phyloP scores from a whole-genome alignment of 30 jellyfish, hydroid and myxozoan genomes.

The Rhopilema esculentum region DNA sequence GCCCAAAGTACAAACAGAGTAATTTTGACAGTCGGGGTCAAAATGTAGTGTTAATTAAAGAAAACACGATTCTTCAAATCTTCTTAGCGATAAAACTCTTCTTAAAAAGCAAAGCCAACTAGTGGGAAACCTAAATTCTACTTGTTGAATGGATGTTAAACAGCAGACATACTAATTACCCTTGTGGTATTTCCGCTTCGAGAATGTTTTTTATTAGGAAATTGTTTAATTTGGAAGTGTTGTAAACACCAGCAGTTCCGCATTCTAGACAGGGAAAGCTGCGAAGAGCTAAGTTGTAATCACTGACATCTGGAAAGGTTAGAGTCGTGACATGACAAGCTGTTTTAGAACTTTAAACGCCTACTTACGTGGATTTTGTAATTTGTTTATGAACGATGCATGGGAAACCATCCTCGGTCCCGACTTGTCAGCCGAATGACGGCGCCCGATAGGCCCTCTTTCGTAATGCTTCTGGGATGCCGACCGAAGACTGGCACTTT shows the following conservation, averaged over 20 bases:
- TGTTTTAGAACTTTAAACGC: background rate
- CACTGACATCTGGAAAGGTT: background rate
- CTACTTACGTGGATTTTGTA: background rate
- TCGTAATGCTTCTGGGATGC: too few relatives aligned
- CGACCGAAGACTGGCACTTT: background rate
- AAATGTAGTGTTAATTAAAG: background rate
- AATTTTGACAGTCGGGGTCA: background rate
- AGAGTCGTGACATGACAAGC: background rate
- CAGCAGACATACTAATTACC: background rate
- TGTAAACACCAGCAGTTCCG: background rate
- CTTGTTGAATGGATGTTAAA: background rate
- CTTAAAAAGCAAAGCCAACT: background rate
- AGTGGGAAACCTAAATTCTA: background rate
- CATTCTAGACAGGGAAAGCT: background rate
- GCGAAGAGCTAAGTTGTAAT: background rate
- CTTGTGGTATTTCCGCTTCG: background rate
- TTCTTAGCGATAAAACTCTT: background rate
- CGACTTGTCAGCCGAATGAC: background rate
- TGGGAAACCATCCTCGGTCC: background rate
- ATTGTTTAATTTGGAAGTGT: background rate
- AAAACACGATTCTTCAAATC: background rate
- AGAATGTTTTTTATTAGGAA: background rate
- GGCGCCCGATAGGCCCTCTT: background rate
- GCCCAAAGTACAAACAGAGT: background rate
- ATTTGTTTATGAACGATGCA: background rate